Evolutionary conservation across 2,888 invertebrate species (phyloP), one percentile per base, ranked within the genome.

Genomic region (Osmoderma eremita): DNA sequence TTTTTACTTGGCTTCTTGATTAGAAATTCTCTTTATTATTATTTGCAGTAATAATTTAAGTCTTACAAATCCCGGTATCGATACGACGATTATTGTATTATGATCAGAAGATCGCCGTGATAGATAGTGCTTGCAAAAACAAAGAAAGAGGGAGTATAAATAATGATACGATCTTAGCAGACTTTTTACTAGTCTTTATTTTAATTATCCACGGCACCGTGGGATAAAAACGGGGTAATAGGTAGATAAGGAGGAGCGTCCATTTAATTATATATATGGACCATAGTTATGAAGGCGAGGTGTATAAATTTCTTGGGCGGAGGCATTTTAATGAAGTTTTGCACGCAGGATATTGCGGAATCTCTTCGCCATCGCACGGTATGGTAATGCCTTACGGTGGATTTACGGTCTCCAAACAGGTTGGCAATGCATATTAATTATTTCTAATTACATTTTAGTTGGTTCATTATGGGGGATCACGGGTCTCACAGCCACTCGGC

Each of bases 381-480:
- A 61, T 53, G 49, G 58, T 67, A 62, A 62, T 62, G 62, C 67
- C 62, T 67, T 54, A 63, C 49, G 63, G 63, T 18, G 56, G 56
- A 64, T 64, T 67, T 67, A 64, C 67, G 63, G 24, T 38, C 64
- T 20, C 61, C 62, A 67, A 69, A 69, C 71, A 71, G 70, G 71
- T 71, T 67, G 68, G 71, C 70, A 71, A 70, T 72, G 72, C 71
- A 70, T 73, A 73, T 73, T 73, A 73, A 73, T 73, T 73, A 73
- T 72, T 71, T 69, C 69, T 70, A 73, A 73, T 72, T 72, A 72
- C 71, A 63, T 72, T 72, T 72, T 70, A 70, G 70, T 69, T 69
- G 69, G 72, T 71, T 73, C 71, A 69, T 71, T 72, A 73, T 73
- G 72, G 64, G 61, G 65, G 68, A 69, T 73, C 71, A 73, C 71